Conservation (phyloP, 1,140 invertebrate genomes). For the Sipha flava region DNA sequence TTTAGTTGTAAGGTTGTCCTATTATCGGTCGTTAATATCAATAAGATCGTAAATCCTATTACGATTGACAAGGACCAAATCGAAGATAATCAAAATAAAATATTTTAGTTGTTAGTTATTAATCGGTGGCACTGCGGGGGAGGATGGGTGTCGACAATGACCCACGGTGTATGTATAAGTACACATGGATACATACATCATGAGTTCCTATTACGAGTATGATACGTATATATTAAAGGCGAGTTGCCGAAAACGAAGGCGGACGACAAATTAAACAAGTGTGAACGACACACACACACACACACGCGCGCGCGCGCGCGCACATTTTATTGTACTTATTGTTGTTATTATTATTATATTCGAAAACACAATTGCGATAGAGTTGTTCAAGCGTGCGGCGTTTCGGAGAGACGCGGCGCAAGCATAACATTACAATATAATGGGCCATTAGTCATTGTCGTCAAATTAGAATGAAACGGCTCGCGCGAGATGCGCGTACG, state of each 20-base stretch:
- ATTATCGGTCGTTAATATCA: no score
- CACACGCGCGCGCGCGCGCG: neutral
- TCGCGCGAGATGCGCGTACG: neutral
- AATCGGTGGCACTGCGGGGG: neutral
- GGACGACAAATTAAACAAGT: conserved; percentile 4
- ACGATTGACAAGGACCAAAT: no score
- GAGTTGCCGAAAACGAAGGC: neutral
- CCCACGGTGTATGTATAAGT: no score
- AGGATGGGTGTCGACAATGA: no score
- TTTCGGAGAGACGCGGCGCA: neutral
- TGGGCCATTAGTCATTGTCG: conserved; percentile 20
- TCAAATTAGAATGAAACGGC: conserved; percentile 14
- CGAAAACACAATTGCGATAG: neutral
- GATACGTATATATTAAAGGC: neutral
- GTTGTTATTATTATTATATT: neutral
- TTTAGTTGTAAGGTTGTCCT: no score
- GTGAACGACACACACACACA: no score
- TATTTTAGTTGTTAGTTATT: no score
- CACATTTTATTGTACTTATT: neutral
- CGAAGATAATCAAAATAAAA: no score
- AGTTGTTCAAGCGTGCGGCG: neutral
- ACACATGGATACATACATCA: no score
- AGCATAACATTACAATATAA: conserved; percentile 9
- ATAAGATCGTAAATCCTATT: no score
- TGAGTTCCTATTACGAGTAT: no score